These are phyloP conservation scores for Holothuria glaberrima DNA, from an alignment of 35 echinoderm and acorn worm species.

Conservation along the genomic window DNA sequence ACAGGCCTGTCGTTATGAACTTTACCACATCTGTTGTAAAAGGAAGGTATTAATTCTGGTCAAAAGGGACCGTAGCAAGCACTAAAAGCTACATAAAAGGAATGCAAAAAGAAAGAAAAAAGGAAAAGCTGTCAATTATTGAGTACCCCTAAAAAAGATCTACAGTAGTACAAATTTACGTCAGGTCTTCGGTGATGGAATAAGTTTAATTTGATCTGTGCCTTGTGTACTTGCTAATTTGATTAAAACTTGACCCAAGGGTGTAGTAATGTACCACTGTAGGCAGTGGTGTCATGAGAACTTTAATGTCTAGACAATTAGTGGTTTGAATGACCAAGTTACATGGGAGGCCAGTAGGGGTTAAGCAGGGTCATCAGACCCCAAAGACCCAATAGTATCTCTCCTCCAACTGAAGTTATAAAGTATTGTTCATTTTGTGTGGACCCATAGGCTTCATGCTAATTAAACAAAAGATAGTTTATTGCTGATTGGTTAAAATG, in stretches of 20 bases:
- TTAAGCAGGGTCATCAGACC: slow-evolving; percentile 18
- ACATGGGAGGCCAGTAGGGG: slow-evolving; percentile 24
- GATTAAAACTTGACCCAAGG: slow-evolving; percentile 39
- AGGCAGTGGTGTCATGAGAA: slow-evolving; percentile 22
- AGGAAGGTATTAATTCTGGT: no score
- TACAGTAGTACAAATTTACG: slow-evolving; percentile 13
- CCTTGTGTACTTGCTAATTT: slow-evolving; percentile 44
- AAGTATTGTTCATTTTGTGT: no score
- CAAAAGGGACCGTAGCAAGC: no score
- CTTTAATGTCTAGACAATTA: slow-evolving; percentile 50
- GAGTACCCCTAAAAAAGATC: not conserved
- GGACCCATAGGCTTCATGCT: no score
- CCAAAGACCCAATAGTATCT: not conserved
- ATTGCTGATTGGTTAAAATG: no score
- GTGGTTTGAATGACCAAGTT: slow-evolving; percentile 30
- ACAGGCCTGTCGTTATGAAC: no score
- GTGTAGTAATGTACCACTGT: slow-evolving; percentile 39
- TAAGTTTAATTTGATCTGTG: slow-evolving; percentile 53
- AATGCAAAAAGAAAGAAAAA: no score
- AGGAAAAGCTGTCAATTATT: no score
- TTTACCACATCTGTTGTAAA: no score
- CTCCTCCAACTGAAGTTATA: no score
- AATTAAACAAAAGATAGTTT: no score
- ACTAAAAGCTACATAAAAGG: no score
- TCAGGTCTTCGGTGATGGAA: slow-evolving; percentile 1